These are phyloP conservation scores for Pangasianodon hypophthalmus DNA, from an alignment of 2,113 vertebrate genomes.

Conservation along the genomic window DNA sequence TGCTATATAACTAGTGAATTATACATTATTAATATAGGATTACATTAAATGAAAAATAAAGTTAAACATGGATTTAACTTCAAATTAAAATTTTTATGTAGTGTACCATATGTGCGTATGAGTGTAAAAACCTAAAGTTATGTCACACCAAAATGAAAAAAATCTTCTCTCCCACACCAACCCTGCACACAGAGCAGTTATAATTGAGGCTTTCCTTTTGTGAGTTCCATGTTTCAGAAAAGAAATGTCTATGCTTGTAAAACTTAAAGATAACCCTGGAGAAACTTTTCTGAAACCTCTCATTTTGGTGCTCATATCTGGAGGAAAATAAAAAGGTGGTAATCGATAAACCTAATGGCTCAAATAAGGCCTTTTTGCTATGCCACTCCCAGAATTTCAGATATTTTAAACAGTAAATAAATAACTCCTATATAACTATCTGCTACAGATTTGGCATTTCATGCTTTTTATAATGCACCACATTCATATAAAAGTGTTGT, in stretches of 20 bases:
- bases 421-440: not conserved
- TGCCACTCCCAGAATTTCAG: not conserved
- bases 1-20: not conserved
- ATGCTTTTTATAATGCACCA: not conserved
- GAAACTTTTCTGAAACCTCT: slow-evolving; percentile 56
- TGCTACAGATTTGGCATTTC: not conserved
- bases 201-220: slow-evolving; percentile 15
- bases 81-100: not conserved
- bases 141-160: not conserved
- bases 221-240: slow-evolving; percentile 20
- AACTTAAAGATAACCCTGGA: slow-evolving; percentile 66
- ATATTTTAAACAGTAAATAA: not conserved
- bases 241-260: slow-evolving; percentile 57
- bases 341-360: not conserved
- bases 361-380: not conserved
- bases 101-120: not conserved
- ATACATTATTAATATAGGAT: not conserved
- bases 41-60: not conserved
- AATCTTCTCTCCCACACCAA: not conserved
- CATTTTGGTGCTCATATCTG: slow-evolving; percentile 55
- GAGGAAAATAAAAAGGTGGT: not conserved
- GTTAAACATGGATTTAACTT: not conserved
- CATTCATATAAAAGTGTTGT: not conserved
- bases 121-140: not conserved
- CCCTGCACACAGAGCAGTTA: not conserved